Evolutionary conservation across 2,888 invertebrate genomes (phyloP).

Genomic region (Heterodera filipjevi): DNA sequence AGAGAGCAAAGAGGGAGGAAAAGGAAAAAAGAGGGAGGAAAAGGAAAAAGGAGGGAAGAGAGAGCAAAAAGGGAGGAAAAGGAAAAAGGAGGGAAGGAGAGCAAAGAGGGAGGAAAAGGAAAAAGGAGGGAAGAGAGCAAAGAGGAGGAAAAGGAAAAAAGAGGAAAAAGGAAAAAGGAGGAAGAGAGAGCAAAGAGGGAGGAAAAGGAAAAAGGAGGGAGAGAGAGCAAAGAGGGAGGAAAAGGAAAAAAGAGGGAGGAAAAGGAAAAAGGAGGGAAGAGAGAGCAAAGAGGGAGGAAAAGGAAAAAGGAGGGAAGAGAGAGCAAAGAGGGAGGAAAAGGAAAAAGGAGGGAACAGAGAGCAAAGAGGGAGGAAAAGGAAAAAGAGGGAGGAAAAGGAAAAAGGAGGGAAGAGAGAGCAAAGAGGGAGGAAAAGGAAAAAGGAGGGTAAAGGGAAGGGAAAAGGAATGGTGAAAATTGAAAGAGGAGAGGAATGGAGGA

Average conservation of each 20-base stretch:
- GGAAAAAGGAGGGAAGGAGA: too few relatives aligned
- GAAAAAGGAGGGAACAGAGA: background rate
- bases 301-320: too few relatives aligned
- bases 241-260: too few relatives aligned
- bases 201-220: background rate
- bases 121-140: background rate
- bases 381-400: too few relatives aligned
- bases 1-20: background rate
- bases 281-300: background rate
- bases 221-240: too few relatives aligned
- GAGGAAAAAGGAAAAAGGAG: background rate
- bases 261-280: too few relatives aligned
- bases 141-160: background rate
- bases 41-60: background rate
- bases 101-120: too few relatives aligned
- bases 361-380: too few relatives aligned
- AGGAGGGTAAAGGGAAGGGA: background rate
- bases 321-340: background rate
- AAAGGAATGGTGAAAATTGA: background rate
- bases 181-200: background rate
- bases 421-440: background rate
- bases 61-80: too few relatives aligned
- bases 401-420: background rate
- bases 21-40: background rate
- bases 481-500: background rate